Conservation (phyloP, 2,888 invertebrate genomes). For the Oligia fasciuncula region DNA sequence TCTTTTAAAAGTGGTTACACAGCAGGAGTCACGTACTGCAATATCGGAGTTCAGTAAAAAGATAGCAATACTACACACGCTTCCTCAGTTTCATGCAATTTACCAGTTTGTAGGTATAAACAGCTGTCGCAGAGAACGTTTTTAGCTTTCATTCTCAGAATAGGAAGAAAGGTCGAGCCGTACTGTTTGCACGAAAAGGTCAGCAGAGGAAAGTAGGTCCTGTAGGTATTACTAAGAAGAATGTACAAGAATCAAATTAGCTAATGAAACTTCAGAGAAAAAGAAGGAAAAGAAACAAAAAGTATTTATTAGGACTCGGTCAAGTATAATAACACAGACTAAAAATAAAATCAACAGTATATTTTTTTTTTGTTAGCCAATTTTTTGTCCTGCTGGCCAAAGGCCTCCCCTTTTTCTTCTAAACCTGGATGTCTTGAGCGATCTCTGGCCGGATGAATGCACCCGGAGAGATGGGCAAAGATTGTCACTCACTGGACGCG, state of each 20-base stretch:
- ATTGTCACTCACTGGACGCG: too few relatives aligned
- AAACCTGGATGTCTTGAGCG: too few relatives aligned
- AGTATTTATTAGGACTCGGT: not conserved
- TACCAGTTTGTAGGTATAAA: slow-evolving; percentile 28
- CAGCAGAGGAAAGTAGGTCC: not conserved
- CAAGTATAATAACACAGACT: not conserved
- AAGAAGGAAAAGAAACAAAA: not conserved
- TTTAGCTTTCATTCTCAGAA: slow-evolving; percentile 2
- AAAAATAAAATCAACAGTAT: not conserved
- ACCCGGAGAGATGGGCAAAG: too few relatives aligned
- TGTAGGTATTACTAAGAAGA: not conserved
- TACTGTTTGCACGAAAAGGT: not conserved
- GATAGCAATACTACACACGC: slow-evolving; percentile 33
- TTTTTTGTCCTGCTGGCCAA: too few relatives aligned
- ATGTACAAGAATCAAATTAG: not conserved
- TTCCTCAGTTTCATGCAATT: slow-evolving; percentile 44
- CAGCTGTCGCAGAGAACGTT: slow-evolving; percentile 29
- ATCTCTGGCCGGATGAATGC: too few relatives aligned
- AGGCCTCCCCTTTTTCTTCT: too few relatives aligned
- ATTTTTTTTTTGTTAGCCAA: too few relatives aligned
- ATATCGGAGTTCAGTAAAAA: slow-evolving; percentile 53
- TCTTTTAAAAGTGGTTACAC: slow-evolving; percentile 3
- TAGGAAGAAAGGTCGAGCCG: not conserved
- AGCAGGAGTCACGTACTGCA: slow-evolving; percentile 47
- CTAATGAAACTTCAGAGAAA: not conserved